Conservation (phyloP, 2,113 vertebrate genomes). For the Sitta europaea region DNA sequence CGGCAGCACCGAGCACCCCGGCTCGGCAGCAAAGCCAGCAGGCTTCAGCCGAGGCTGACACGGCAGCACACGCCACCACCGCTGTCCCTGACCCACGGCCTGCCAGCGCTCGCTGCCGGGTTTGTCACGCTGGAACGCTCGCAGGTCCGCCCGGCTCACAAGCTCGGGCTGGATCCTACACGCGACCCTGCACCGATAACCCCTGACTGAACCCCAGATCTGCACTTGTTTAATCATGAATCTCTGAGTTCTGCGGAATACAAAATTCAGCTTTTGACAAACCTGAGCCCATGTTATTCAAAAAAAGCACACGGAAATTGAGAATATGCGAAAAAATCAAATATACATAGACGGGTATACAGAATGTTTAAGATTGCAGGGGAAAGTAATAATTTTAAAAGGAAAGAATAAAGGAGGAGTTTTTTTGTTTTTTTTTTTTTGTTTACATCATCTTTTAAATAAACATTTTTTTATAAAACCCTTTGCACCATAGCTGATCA, state of each 20-base stretch:
- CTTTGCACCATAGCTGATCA: not conserved
- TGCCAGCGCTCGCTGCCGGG: not conserved
- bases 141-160: not conserved
- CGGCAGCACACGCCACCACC: not conserved
- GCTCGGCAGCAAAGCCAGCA: not conserved
- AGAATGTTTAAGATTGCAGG: not conserved
- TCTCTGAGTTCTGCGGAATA: not conserved
- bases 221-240: not conserved
- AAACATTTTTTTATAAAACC: not conserved
- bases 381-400: not conserved
- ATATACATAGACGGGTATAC: not conserved
- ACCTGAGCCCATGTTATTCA: not conserved
- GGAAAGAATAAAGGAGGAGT: not conserved
- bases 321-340: not conserved
- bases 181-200: not conserved
- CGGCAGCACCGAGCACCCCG: not conserved
- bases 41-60: rapidly evolving
- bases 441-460: not conserved
- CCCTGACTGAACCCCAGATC: not conserved
- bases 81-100: rapidly evolving
- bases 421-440: not conserved
- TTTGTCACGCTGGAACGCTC: not conserved
- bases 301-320: not conserved
- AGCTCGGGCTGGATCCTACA: not conserved
- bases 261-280: not conserved